Conservation (phyloP, 2,797 vertebrate genomes). For the Tachyglossus aculeatus region DNA sequence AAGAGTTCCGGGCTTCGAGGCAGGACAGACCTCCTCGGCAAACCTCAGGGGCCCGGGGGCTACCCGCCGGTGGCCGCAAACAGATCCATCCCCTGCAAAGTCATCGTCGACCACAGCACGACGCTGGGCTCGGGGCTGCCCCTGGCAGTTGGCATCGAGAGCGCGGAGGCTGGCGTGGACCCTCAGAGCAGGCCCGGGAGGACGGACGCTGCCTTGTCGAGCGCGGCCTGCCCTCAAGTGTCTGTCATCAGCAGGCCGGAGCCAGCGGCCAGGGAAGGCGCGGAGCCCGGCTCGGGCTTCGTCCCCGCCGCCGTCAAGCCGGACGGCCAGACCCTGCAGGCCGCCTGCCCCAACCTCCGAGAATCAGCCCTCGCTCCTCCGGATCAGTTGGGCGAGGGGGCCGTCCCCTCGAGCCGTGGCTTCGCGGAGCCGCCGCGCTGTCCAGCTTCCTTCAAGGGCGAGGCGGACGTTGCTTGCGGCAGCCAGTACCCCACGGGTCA, state of each 20-base stretch:
- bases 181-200: constrained; percentile 71
- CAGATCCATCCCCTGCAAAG: constrained; percentile 83
- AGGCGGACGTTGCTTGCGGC: constrained; percentile 62
- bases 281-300: constrained; percentile 71
- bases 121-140: constrained; percentile 76
- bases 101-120: constrained; percentile 82
- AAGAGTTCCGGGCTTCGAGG: constrained; percentile 67
- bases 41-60: constrained; percentile 61
- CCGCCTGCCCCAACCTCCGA: constrained; percentile 64
- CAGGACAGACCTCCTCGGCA: constrained; percentile 68
- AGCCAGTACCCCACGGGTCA: constrained; percentile 67
- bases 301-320: constrained; percentile 60
- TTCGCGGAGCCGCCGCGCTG: constrained; percentile 72
- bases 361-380: constrained; percentile 70
- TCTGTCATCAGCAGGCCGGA: constrained; percentile 83
- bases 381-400: constrained; percentile 67
- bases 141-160: constrained; percentile 70
- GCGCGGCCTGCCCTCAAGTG: constrained; percentile 77
- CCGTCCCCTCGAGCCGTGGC: constrained; percentile 56
- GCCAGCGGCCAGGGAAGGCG: constrained; percentile 60
- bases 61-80: constrained; percentile 75
- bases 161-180: constrained; percentile 66
- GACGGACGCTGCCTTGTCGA: constrained; percentile 73
- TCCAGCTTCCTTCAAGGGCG: constrained; percentile 69
- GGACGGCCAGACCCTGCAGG: constrained; percentile 68